Base-by-base conservation (phyloP, 2,888 invertebrate species). In the Yponomeuta malinellus region DNA sequence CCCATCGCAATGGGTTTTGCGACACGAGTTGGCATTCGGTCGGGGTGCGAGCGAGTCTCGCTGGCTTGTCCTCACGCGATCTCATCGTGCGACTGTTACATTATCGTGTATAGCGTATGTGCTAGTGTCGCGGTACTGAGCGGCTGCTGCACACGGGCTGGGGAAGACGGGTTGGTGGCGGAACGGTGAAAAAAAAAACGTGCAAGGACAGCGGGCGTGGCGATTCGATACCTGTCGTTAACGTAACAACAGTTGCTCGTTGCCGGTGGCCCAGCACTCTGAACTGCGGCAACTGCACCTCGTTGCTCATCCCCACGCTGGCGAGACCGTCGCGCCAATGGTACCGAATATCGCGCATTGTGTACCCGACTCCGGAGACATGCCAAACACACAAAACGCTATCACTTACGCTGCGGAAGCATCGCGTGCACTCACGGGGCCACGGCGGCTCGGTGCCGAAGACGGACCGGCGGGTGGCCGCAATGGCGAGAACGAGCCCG, bases 341-440 rank as follows among this genome's bases (percentile, higher is more conserved):
- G 95, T 98, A 98, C 93, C 97, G 96, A 94, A 98, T 97, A 95
- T 97, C 97, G 95, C 96, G 96, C 97, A 97, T 97, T 94, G 97
- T 97, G 96, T 97, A 97, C 95, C 97, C 97, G 96, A 97, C 97
- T 97, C 93, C 92, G 92, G 90, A 92, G 92, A 91, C 93, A 93
- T 92, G 92, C 86, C 92, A 91, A 91, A 92, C 90, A 92, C 89
- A 92, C 91, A 92, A 90, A 91, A 92, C 88, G 91, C 90, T 91
- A 90, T 92, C 90, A 92, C 91, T 92, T 90, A 92, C 92, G 90
- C 89, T 90, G 90, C 84, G 87, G 80, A 73, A 85, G 86, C 84
- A 82, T 84, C 84, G 85, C 85, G 81, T 81, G 81, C 79, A 76
- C 73, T 73, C 75, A 74, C 75, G 75, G 77, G 80, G 80, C 81